phyloP scores from a whole-genome alignment of 1,140 invertebrate species.

The Megalonaias nervosa region DNA sequence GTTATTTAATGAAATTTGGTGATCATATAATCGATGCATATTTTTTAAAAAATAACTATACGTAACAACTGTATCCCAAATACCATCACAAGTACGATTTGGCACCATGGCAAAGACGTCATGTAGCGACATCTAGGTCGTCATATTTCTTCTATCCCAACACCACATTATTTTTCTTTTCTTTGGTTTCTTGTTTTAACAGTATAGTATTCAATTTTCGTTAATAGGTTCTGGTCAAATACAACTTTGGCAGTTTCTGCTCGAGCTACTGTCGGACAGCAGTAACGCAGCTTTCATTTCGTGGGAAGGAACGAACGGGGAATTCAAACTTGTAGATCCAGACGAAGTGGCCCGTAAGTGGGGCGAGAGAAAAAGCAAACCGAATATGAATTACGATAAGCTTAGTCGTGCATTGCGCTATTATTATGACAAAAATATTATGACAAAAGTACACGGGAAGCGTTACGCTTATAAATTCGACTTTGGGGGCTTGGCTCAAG shows the following conservation, averaged over 20 bases:
- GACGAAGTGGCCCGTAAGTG: slow-evolving; percentile 97
- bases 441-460: slow-evolving; percentile 80
- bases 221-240: slow-evolving; percentile 92
- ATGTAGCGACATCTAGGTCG: too few species aligned
- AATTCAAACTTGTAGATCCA: slow-evolving; percentile 97
- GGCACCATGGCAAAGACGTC: too few species aligned
- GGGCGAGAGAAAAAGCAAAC: slow-evolving; percentile 98
- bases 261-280: slow-evolving; percentile 92
- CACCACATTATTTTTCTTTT: too few species aligned
- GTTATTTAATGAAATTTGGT: too few species aligned
- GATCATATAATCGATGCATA: too few species aligned
- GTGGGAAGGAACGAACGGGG: slow-evolving; percentile 96
- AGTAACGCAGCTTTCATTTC: slow-evolving; percentile 90
- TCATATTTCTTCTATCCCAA: too few species aligned
- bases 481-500: slow-evolving; percentile 75
- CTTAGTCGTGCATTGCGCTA: slow-evolving; percentile 95
- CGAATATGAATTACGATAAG: slow-evolving; percentile 99
- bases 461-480: slow-evolving; percentile 98
- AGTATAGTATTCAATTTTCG: neutral
- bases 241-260: slow-evolving; percentile 98
- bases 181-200: too few species aligned
- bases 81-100: too few species aligned
- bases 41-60: too few species aligned
- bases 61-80: too few species aligned
- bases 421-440: slow-evolving; percentile 79